Evolutionary conservation across 2,888 invertebrate genomes (phyloP).

Genomic region (Ashinkailepas kermadecensis): DNA sequence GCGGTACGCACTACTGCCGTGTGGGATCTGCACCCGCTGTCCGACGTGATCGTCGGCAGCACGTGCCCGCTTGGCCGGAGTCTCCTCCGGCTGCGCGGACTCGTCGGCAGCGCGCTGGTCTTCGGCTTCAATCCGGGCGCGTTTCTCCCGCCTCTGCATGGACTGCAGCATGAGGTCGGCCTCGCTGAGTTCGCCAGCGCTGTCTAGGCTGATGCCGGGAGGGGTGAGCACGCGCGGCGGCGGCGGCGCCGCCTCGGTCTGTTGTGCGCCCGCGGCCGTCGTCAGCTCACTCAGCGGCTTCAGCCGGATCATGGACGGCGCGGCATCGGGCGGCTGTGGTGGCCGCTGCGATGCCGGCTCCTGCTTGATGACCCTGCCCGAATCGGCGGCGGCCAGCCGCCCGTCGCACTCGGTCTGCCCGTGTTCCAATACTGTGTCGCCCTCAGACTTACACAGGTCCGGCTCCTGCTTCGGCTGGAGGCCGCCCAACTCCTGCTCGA

Average conservation of each 20-base stretch:
- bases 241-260: slow-evolving; percentile 6
- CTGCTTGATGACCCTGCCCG: background rate
- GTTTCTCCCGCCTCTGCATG: background rate
- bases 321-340: background rate
- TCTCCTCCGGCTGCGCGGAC: background rate
- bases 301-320: background rate
- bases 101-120: too few relatives aligned
- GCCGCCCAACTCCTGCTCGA: background rate
- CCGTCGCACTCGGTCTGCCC: too few relatives aligned
- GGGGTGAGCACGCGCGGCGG: slow-evolving; percentile 18
- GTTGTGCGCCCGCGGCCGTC: background rate
- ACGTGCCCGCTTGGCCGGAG: background rate
- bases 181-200: background rate
- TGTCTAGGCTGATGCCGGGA: slow-evolving; percentile 25
- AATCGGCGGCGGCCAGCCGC: too few relatives aligned
- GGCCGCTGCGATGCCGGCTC: background rate
- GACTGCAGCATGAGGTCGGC: slow-evolving; percentile 6
- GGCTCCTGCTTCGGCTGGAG: background rate
- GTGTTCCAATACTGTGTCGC: too few relatives aligned
- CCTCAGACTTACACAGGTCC: background rate
- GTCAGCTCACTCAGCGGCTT: slow-evolving; percentile 20
- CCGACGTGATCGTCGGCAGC: background rate
- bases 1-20: too few relatives aligned
- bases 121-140: background rate
- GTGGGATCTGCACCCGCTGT: background rate